Percentiles rank a stretch among this genome's conserved stretches.
These are phyloP conservation scores for Nemurella pictetii DNA, from an alignment of 2,888 invertebrate species.

Conservation along the genomic window DNA sequence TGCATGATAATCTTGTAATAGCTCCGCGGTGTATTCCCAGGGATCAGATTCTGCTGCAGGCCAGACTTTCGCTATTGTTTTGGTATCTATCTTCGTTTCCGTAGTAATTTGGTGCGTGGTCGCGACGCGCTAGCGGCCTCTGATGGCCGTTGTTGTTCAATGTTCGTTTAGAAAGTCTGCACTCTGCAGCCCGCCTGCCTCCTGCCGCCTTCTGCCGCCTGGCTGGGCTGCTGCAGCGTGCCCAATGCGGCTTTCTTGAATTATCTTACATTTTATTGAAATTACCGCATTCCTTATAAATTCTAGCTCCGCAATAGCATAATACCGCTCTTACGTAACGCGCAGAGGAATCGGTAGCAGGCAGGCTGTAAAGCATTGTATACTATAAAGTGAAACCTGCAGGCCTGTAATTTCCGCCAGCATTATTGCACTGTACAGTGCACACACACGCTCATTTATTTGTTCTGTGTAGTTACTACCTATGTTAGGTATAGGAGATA, in stretches of 20 bases:
- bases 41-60: background rate
- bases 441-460: background rate
- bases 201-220: background rate
- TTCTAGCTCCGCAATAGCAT: background rate
- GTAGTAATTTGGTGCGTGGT: slow-evolving; percentile 17
- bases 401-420: background rate
- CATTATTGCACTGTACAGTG: background rate
- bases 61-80: slow-evolving; percentile 36
- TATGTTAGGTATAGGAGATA: no score
- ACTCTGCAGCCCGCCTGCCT: no score
- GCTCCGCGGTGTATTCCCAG: slow-evolving; percentile 11
- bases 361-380: background rate
- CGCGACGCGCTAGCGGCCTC: background rate
- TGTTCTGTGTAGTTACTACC: background rate
- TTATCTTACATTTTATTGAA: slow-evolving; percentile 9
- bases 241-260: slow-evolving; percentile 22
- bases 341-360: background rate
- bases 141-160: background rate
- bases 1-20: background rate
- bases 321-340: background rate
- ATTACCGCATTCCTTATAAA: background rate
- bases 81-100: slow-evolving; percentile 9
- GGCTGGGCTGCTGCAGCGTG: background rate
- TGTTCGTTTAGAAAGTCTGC: slow-evolving; percentile 27
- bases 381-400: background rate